Percentiles rank a stretch among this genome's conserved stretches.
These are phyloP conservation scores for Sarcophilus harrisii DNA, from an alignment of 2,797 vertebrate species.

Conservation along the genomic window DNA sequence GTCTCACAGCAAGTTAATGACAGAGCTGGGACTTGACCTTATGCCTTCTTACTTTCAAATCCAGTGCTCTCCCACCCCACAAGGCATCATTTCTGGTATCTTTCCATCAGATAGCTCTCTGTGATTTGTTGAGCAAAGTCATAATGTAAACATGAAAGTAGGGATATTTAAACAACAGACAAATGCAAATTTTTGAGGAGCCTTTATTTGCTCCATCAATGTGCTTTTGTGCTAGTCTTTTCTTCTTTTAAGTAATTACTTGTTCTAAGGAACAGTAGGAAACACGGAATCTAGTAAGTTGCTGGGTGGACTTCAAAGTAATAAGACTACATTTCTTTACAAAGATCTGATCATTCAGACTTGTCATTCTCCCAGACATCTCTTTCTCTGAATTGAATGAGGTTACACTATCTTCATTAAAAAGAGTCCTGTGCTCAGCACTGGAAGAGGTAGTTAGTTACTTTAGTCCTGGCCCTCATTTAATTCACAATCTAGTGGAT, in stretches of 20 bases:
- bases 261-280: not conserved
- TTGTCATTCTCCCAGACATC: not conserved
- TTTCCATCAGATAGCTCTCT: not conserved
- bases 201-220: not conserved
- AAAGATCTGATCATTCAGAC: not conserved
- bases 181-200: not conserved
- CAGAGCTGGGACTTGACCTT: not conserved
- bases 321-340: not conserved
- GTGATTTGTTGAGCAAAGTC: conserved; percentile 4
- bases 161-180: not conserved
- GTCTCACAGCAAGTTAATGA: not conserved
- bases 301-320: not conserved
- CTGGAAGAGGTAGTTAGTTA: not conserved
- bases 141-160: not conserved
- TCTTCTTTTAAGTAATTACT: not conserved
- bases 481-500: not conserved
- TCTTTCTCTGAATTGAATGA: not conserved
- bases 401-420: not conserved
- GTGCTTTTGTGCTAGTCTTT: not conserved
- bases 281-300: not conserved
- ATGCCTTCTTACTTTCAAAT: not conserved
- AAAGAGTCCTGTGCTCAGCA: not conserved
- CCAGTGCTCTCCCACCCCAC: not conserved
- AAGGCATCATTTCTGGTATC: not conserved
- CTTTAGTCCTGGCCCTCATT: not conserved